These are phyloP conservation scores for Aythya baeri DNA, from an alignment of 2,113 vertebrate genomes.

Conservation along the genomic window DNA sequence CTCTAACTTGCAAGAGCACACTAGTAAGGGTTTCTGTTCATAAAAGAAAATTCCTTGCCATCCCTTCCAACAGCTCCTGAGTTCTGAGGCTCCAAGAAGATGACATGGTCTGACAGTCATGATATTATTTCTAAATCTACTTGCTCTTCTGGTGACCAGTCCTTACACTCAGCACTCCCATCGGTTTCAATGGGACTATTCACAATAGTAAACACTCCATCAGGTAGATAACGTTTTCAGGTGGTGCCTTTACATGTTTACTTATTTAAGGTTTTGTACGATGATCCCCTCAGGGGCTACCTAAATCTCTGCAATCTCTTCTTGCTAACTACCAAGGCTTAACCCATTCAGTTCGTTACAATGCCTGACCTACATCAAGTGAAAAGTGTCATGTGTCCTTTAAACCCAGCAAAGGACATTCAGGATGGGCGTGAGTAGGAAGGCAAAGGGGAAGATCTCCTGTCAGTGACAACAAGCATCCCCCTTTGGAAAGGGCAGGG, in stretches of 20 bases:
- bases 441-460: not conserved
- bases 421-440: not conserved
- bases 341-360: slow-evolving; percentile 47
- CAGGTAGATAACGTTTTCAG: not conserved
- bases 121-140: not conserved
- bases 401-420: not conserved
- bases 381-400: not conserved
- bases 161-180: not conserved
- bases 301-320: not conserved
- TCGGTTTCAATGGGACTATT: not conserved
- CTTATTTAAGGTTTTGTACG: not conserved
- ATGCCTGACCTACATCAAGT: slow-evolving; percentile 60
- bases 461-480: not conserved
- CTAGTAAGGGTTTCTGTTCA: not conserved
- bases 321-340: slow-evolving; percentile 29
- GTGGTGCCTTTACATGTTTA: not conserved
- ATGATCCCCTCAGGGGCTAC: not conserved
- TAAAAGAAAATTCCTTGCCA: not conserved
- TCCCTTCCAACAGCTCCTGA: not conserved
- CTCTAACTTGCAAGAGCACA: not conserved
- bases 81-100: not conserved
- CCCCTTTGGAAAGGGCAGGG: not conserved
- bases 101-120: not conserved
- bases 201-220: not conserved
- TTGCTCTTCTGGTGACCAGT: not conserved